Base-by-base conservation (phyloP, 2,797 vertebrate genomes). In the Orientallactaga sibirica region DNA sequence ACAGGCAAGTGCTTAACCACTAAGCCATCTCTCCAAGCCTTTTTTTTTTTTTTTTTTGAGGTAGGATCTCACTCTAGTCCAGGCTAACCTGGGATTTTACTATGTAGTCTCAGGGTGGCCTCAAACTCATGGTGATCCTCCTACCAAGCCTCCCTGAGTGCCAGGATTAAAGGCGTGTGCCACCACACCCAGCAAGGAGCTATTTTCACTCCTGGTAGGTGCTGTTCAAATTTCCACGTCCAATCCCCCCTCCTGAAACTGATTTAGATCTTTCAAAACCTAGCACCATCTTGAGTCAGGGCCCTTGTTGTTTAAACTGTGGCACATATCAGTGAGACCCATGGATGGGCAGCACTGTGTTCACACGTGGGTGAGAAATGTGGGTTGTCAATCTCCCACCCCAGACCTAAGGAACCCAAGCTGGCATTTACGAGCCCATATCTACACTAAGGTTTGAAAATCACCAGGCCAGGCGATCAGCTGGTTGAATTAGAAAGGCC, bases 401-500 rank as follows among this genome's bases (percentile, higher is more conserved):
- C 4, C 25, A 79, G 55, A 86, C 12, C 41, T n/a, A 86, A 3
- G 2, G 55, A 41, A 64, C 16, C 16, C 18, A 52, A 48, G 41
- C 7, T 12, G 70, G 19, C 27, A 19, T 55, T 88, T 55, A 86
- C 58, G 33, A 37, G 82, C 3, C 16, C 2, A 6, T 48, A 25
- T 66, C 55, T 20, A 33, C 10, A 64, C 3, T n/a, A 16, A 73
- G 71, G 15, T 76, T 33, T 64, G 37, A 87, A 43, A 87, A 90
- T 48, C 29, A 68, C 1, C 73, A n/a, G 37, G 9, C 10, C 73
- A 91, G 33, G 12, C 7, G 74, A 52, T 37, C 7, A 41, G 16
- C n/a, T 91, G 77, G 58, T 43, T 70, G 74, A 94, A 37, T 14
- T 87, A 84, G 29, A 75, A 75, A 94, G 78, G 7, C 8, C 52